A percentile compares a stretch with the other conserved stretches of the same genome.
These are phyloP conservation scores for Sylvietta virens DNA, from an alignment of 2,113 vertebrate genomes.

Conservation along the genomic window DNA sequence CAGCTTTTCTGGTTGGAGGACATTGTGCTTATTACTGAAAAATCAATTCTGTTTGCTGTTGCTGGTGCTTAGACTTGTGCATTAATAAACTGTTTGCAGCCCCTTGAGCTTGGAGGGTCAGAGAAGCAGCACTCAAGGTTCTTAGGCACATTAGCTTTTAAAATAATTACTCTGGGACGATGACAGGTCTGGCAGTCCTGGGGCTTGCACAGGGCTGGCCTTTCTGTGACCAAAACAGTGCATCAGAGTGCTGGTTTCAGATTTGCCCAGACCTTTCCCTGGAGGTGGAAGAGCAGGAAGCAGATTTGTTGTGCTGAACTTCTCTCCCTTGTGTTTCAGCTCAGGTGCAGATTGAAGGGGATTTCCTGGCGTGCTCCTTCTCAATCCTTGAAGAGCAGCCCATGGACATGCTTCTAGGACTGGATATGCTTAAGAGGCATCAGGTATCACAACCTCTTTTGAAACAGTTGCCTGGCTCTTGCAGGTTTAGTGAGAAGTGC, in stretches of 20 bases:
- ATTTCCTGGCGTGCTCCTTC: conserved; percentile 96
- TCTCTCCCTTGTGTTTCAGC: conserved; percentile 69
- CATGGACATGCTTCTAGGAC: conserved; percentile 98
- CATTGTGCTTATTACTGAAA: background rate
- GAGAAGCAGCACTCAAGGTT: background rate
- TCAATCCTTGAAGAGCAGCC: conserved; percentile 98
- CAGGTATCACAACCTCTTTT: conserved; percentile 77
- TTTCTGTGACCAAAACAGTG: background rate
- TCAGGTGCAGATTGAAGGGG: conserved; percentile 98
- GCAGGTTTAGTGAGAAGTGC: background rate
- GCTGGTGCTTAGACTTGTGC: background rate
- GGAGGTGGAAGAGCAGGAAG: background rate
- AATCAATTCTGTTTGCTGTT: background rate
- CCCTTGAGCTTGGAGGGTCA: background rate
- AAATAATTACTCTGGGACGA: background rate
- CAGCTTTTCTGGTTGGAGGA: background rate
- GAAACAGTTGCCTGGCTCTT: background rate
- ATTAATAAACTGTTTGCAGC: background rate
- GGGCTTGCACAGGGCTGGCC: background rate
- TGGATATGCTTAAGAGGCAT: conserved; percentile 98
- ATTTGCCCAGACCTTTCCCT: background rate
- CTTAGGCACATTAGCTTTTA: background rate
- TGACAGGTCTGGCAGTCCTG: background rate
- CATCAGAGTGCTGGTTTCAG: background rate
- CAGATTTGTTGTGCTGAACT: background rate